Percentiles rank a stretch among this genome's conserved stretches.
Evolutionary conservation across 1,140 invertebrate genomes (phyloP).

Genomic region (Liolophura sinensis): DNA sequence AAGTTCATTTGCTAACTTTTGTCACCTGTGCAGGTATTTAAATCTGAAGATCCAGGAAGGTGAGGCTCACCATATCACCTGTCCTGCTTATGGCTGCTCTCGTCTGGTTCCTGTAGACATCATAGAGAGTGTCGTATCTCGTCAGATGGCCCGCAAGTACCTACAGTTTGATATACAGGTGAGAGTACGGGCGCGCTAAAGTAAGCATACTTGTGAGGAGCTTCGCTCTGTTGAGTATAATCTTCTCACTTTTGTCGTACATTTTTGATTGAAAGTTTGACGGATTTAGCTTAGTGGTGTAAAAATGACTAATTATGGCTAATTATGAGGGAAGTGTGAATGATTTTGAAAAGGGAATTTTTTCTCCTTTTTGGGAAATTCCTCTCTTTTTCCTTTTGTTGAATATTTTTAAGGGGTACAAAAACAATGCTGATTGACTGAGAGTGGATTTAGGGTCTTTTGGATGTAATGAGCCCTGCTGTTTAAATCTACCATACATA

Average conservation of each 20-base stretch:
- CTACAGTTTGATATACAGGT: slow-evolving; percentile 77
- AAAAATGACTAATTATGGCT: too few species aligned
- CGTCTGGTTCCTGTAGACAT: slow-evolving; percentile 70
- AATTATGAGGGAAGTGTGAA: too few species aligned
- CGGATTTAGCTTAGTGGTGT: too few species aligned
- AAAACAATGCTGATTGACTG: too few species aligned
- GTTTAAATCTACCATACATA: too few species aligned
- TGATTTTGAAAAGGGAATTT: too few species aligned
- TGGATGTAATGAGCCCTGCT: too few species aligned
- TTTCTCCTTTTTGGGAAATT: too few species aligned
- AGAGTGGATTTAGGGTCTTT: too few species aligned
- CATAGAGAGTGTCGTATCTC: slow-evolving; percentile 70
- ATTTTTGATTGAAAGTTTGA: neutral
- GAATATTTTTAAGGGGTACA: too few species aligned
- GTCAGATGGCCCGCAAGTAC: slow-evolving; percentile 70
- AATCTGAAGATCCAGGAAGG: slow-evolving; percentile 72
- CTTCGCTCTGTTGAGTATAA: slow-evolving; percentile 39
- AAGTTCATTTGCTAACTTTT: neutral
- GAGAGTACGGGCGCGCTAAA: too few species aligned
- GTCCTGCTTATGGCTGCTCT: slow-evolving; percentile 70
- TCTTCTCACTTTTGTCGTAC: neutral
- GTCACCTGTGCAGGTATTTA: slow-evolving; percentile 61
- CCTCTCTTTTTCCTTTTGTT: too few species aligned
- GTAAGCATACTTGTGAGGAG: slow-evolving; percentile 59
- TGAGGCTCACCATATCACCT: slow-evolving; percentile 70